Conservation (phyloP, 2,797 vertebrate species). For the Rhodeus uyekii region DNA sequence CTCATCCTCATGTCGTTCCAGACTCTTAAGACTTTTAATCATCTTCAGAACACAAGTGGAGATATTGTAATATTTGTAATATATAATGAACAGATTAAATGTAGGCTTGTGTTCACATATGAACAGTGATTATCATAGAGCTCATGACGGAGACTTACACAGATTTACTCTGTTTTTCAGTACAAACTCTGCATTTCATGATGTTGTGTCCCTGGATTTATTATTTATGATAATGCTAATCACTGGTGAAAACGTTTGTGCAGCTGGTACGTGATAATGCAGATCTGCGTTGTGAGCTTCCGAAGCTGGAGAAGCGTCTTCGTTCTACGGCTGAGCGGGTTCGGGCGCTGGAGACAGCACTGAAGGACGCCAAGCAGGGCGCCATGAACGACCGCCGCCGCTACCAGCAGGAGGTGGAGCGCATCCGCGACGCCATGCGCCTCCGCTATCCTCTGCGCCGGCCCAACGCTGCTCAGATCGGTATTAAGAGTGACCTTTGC, state of each 20-base stretch:
- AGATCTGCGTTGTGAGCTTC: constrained; percentile 98
- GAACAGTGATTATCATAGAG: no score
- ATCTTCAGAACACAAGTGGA: no score
- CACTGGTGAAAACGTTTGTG: neutral
- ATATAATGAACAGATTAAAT: neutral
- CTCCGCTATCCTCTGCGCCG: constrained; percentile 87
- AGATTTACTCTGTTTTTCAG: neutral
- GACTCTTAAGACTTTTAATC: no score
- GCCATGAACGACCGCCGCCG: constrained; percentile 94
- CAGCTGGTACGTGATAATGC: constrained; percentile 98
- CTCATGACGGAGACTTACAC: no score
- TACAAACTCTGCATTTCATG: neutral
- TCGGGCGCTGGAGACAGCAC: constrained; percentile 95
- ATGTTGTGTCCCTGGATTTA: neutral
- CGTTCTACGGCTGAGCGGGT: constrained; percentile 96
- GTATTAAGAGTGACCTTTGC: constrained; percentile 60
- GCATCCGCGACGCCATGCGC: constrained; percentile 93
- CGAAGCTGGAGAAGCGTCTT: constrained; percentile 98
- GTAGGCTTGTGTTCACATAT: neutral
- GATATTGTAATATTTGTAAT: no score
- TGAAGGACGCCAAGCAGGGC: constrained; percentile 96
- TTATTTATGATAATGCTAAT: neutral
- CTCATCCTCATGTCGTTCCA: neutral
- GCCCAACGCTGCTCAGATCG: constrained; percentile 90
- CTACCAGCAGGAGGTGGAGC: constrained; percentile 97